phyloP scores from a whole-genome alignment of 2,113 vertebrate species.

The Zingel zingel region DNA sequence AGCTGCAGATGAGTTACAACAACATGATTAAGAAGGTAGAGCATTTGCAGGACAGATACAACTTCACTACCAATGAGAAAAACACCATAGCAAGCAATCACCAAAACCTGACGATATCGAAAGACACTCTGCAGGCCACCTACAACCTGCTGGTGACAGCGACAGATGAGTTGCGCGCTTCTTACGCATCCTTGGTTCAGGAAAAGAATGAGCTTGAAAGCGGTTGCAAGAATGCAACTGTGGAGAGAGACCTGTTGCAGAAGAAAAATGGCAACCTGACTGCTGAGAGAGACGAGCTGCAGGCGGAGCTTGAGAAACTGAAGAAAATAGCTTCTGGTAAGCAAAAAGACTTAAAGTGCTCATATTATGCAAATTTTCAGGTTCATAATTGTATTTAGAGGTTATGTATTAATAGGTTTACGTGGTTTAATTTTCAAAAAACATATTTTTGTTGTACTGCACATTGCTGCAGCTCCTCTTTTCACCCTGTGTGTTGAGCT shows the following conservation, averaged over 20 bases:
- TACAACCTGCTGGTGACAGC: conserved; percentile 4
- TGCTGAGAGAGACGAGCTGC: conserved; percentile 41
- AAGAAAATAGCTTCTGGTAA: conserved; percentile 42
- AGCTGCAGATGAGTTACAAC: conserved; percentile 58
- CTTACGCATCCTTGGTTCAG: not conserved
- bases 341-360: not conserved
- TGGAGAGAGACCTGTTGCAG: conserved; percentile 44
- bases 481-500: no score
- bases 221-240: not conserved
- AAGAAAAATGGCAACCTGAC: conserved; percentile 53
- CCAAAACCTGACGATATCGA: conserved; percentile 37
- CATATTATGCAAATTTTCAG: no score
- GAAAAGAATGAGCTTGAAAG: conserved; percentile 48
- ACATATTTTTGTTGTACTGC: no score
- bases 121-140: conserved; percentile 13
- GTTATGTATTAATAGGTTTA: no score
- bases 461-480: no score
- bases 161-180: conserved; percentile 7
- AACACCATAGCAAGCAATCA: conserved; percentile 49
- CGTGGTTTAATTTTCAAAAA: no score
- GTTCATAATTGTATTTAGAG: no score
- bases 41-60: conserved; percentile 53
- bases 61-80: conserved; percentile 50
- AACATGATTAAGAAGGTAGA: conserved; percentile 43
- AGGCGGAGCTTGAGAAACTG: not conserved